Evolutionary conservation across 2,113 vertebrate species (phyloP).

Genomic region (Bolborhynchus lineola): DNA sequence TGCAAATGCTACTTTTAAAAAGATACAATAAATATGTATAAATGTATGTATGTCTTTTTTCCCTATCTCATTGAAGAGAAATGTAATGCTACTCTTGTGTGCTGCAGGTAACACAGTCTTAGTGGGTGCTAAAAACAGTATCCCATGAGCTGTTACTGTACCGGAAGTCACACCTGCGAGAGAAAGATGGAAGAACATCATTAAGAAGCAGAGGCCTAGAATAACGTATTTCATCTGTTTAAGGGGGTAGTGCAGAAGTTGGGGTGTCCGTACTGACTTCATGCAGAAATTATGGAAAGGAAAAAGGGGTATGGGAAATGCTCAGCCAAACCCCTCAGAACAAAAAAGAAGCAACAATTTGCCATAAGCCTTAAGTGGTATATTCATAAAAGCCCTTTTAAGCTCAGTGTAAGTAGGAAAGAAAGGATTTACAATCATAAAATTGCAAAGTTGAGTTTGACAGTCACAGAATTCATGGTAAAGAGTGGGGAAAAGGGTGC

Average conservation of each 20-base stretch:
- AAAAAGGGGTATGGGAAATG: neutral
- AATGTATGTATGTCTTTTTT: conserved; percentile 61
- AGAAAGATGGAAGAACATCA: neutral
- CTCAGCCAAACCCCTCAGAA: neutral
- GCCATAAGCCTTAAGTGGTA: neutral
- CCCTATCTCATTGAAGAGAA: conserved; percentile 25
- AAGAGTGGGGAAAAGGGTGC: neutral
- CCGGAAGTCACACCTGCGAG: neutral
- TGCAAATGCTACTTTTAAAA: conserved; percentile 56
- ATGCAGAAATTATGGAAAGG: neutral
- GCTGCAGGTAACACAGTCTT: neutral
- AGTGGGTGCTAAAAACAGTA: neutral
- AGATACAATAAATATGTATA: conserved; percentile 59
- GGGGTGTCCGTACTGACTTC: neutral
- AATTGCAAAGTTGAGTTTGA: neutral
- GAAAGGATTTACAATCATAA: neutral
- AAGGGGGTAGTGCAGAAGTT: neutral
- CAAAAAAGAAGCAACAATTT: neutral
- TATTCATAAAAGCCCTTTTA: neutral
- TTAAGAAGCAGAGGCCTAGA: neutral
- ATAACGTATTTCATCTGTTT: neutral
- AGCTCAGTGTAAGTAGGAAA: neutral
- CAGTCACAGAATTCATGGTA: neutral
- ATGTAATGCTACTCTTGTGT: neutral
- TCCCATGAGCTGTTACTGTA: neutral